These are phyloP conservation scores for Gymnocypris eckloni DNA, from an alignment of 2,797 vertebrate genomes.

Conservation along the genomic window DNA sequence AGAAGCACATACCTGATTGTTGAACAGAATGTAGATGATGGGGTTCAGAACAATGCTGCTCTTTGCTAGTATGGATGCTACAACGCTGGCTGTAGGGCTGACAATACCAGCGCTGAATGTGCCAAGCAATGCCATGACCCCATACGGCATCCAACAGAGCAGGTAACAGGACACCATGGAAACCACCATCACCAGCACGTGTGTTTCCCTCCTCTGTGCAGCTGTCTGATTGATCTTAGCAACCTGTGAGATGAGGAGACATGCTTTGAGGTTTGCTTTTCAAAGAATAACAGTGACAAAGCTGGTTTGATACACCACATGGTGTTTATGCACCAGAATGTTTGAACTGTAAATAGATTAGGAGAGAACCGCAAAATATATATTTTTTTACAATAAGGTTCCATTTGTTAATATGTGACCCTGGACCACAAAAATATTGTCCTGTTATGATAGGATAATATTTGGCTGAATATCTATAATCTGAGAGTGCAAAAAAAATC, in stretches of 20 bases:
- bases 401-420: background rate
- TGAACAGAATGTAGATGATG: slow-evolving; percentile 69
- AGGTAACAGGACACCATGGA: slow-evolving; percentile 69
- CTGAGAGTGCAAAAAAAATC: too few relatives aligned
- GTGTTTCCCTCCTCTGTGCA: slow-evolving; percentile 49
- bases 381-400: background rate
- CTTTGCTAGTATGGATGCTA: slow-evolving; percentile 70
- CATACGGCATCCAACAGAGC: slow-evolving; percentile 71
- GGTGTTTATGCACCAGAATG: background rate
- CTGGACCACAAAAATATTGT: too few relatives aligned
- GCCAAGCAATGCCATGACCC: slow-evolving; percentile 66
- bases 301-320: background rate
- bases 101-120: slow-evolving; percentile 65
- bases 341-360: background rate
- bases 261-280: slow-evolving; percentile 29
- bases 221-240: slow-evolving; percentile 49
- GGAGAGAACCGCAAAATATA: background rate
- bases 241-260: slow-evolving; percentile 44
- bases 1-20: slow-evolving; percentile 65
- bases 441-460: too few relatives aligned
- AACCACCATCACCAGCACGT: slow-evolving; percentile 66
- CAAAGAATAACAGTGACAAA: slow-evolving; percentile 5
- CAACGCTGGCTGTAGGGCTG: slow-evolving; percentile 62
- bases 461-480: too few relatives aligned
- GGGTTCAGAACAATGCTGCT: slow-evolving; percentile 71